Conservation (phyloP, 1,140 invertebrate species). For the Caenorhabditis briggsae region DNA sequence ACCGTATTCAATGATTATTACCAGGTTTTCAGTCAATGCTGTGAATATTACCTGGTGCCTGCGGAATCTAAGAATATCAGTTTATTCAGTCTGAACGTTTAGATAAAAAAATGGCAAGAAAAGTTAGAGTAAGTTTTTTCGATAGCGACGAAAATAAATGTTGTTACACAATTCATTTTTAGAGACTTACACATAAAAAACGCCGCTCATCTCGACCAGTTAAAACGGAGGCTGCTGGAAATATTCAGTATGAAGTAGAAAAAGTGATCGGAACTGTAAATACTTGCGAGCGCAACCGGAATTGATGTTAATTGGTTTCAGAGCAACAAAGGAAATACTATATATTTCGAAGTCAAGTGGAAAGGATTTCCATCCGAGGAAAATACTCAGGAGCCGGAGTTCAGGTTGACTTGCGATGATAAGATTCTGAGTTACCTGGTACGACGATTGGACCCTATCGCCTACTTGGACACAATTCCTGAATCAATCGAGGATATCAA, state of each 20-base stretch:
- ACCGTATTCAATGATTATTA: too few species aligned
- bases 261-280: not conserved
- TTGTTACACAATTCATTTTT: not conserved
- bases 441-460: not conserved
- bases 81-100: too few species aligned
- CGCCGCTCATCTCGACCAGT: not conserved
- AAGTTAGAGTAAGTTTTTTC: not conserved
- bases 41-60: too few species aligned
- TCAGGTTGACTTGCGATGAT: constrained; percentile 5
- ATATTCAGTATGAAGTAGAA: not conserved
- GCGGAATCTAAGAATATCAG: too few species aligned
- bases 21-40: too few species aligned
- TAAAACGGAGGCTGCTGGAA: not conserved
- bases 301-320: not conserved
- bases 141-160: not conserved
- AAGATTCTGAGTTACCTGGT: not conserved
- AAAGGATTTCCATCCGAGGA: not conserved
- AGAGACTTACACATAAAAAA: not conserved
- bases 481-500: not conserved
- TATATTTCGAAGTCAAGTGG: not conserved
- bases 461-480: not conserved
- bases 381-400: not conserved
- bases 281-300: not conserved
- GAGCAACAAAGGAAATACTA: not conserved
- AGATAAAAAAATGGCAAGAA: not conserved